A percentile compares a stretch with the other conserved stretches of the same genome.
Evolutionary conservation across 2,113 vertebrate genomes (phyloP).

Genomic region (Trematomus loennbergii): DNA sequence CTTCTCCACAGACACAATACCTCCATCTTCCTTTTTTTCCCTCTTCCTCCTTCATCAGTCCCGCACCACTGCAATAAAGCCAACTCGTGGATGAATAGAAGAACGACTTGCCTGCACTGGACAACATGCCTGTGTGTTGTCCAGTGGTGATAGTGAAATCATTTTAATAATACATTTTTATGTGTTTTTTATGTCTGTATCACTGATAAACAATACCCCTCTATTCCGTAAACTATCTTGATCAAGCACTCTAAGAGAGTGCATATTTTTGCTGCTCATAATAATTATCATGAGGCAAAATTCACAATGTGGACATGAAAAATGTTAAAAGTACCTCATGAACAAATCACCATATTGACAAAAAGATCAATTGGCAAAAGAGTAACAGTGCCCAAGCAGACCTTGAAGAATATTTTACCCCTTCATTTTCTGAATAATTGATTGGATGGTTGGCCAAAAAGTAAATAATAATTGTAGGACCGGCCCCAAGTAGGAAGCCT

Average conservation of each 20-base stretch:
- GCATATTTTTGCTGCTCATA: not conserved
- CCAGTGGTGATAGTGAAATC: too few species aligned
- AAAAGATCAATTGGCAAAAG: not conserved
- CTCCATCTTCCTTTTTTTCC: constrained; percentile 6
- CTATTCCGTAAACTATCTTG: not conserved
- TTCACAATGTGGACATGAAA: not conserved
- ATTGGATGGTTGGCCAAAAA: constrained; percentile 15
- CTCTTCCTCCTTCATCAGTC: constrained; percentile 14
- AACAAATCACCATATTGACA: not conserved
- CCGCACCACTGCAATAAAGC: constrained; percentile 1
- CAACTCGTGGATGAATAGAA: not conserved
- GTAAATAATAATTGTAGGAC: not conserved
- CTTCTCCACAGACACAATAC: constrained; percentile 6
- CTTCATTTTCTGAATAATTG: not conserved
- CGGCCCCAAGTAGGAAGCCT: constrained; percentile 59
- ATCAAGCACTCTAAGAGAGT: not conserved
- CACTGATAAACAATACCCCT: too few species aligned
- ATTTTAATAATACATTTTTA: too few species aligned
- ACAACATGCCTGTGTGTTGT: too few species aligned
- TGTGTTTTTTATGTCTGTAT: too few species aligned
- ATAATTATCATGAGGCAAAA: not conserved
- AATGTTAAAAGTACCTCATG: not conserved
- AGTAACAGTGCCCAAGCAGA: not conserved
- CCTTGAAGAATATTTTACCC: not conserved
- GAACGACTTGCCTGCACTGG: not conserved